Conservation (phyloP, 2,888 invertebrate species). For the Lamproptera curius region DNA sequence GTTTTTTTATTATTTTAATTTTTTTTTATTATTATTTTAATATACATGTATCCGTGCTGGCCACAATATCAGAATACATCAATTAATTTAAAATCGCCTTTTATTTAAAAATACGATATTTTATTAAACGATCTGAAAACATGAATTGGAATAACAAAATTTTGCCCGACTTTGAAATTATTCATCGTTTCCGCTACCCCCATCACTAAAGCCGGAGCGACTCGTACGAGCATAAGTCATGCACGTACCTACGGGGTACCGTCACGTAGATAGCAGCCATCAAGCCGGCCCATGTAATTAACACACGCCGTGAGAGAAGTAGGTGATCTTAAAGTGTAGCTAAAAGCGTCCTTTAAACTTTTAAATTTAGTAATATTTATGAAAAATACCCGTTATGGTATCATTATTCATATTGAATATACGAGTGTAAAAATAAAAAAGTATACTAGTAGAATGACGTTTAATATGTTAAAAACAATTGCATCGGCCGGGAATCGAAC, state of each 20-base stretch:
- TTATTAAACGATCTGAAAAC: no score
- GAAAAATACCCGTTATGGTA: no score
- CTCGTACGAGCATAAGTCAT: neutral
- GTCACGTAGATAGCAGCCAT: neutral
- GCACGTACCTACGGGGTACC: neutral
- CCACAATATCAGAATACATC: no score
- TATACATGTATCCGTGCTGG: no score
- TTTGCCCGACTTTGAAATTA: no score
- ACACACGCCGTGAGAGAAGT: constrained; percentile 4
- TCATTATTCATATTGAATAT: no score
- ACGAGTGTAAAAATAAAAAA: neutral
- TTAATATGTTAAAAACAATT: constrained; percentile 22
- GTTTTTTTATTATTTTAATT: no score
- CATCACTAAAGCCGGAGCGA: neutral
- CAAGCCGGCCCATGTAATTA: constrained; percentile 8
- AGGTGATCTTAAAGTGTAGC: constrained; percentile 11
- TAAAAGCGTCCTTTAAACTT: neutral
- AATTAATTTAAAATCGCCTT: no score
- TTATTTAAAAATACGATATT: no score
- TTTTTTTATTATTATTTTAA: no score
- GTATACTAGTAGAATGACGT: neutral
- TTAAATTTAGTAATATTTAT: constrained; percentile 3
- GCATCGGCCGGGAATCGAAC: constrained; percentile 80
- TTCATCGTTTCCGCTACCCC: neutral
- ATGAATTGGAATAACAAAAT: no score